A percentile compares a stretch with the other conserved stretches of the same genome.
These are phyloP conservation scores for Anas bahamensis DNA, from an alignment of 2,797 vertebrate species.

Conservation along the genomic window DNA sequence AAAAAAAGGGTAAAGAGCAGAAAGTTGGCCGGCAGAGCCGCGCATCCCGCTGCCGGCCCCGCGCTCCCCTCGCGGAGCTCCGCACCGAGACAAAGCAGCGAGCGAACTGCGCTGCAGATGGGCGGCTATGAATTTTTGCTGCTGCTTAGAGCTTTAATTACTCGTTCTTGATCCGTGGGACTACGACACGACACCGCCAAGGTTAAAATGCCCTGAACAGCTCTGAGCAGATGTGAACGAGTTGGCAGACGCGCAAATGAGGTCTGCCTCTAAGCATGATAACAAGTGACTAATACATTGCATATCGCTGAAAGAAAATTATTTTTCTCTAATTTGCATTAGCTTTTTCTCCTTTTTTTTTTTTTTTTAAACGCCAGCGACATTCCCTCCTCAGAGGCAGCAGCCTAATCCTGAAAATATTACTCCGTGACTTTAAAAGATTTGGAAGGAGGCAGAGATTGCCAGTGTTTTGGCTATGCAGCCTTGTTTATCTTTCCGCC, in stretches of 20 bases:
- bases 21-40: not conserved
- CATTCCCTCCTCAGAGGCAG: slow-evolving; percentile 71
- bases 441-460: slow-evolving; percentile 78
- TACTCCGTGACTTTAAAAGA: slow-evolving; percentile 79
- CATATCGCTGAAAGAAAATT: slow-evolving; percentile 85
- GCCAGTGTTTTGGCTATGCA: slow-evolving; percentile 79
- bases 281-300: slow-evolving; percentile 87
- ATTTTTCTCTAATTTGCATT: slow-evolving; percentile 87
- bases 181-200: slow-evolving; percentile 80
- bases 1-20: not conserved
- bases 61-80: slow-evolving; percentile 58
- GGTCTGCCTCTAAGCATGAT: slow-evolving; percentile 84
- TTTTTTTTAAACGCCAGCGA: slow-evolving; percentile 44
- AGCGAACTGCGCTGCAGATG: slow-evolving; percentile 65
- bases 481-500: slow-evolving; percentile 82
- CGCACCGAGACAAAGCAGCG: slow-evolving; percentile 68
- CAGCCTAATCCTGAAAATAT: slow-evolving; percentile 80
- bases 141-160: slow-evolving; percentile 83
- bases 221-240: slow-evolving; percentile 84
- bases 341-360: slow-evolving; percentile 39
- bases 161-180: slow-evolving; percentile 83
- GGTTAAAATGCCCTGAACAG: slow-evolving; percentile 85
- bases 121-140: slow-evolving; percentile 76
- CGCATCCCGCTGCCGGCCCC: not conserved
- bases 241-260: slow-evolving; percentile 85